Evolutionary conservation across 2,113 vertebrate species (phyloP).

Genomic region (Lethenteron reissneri): DNA sequence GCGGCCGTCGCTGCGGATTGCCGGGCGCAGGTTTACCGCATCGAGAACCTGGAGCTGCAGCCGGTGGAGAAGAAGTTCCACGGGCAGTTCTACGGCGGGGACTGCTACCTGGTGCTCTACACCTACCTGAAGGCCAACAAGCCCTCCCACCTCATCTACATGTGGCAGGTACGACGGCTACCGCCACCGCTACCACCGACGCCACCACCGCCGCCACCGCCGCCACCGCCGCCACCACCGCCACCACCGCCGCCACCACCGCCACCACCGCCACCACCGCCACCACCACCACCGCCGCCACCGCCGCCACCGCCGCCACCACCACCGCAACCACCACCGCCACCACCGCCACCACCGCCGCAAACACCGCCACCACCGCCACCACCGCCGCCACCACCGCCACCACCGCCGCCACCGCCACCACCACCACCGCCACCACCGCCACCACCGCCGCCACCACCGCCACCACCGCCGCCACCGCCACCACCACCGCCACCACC

Average conservation of each 20-base stretch:
- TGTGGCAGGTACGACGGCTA: conserved; percentile 45
- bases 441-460: too few species aligned
- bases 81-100: conserved; percentile 62
- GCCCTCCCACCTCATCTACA: conserved; percentile 48
- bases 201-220: neutral
- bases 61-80: conserved; percentile 34
- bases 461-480: too few species aligned
- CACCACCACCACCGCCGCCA: neutral
- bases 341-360: neutral
- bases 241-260: neutral
- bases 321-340: neutral
- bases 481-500: too few species aligned
- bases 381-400: neutral
- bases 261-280: neutral
- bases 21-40: conserved; percentile 43
- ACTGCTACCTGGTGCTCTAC: conserved; percentile 62
- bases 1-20: too few species aligned
- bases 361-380: neutral
- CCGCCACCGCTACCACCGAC: neutral
- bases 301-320: neutral
- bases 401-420: too few species aligned
- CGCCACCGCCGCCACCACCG: neutral
- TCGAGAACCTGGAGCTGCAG: conserved; percentile 42
- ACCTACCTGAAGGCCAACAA: conserved; percentile 33
- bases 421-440: too few species aligned